These are phyloP conservation scores for Ambastaia sidthimunki DNA, from an alignment of 2,797 vertebrate genomes.

Conservation along the genomic window DNA sequence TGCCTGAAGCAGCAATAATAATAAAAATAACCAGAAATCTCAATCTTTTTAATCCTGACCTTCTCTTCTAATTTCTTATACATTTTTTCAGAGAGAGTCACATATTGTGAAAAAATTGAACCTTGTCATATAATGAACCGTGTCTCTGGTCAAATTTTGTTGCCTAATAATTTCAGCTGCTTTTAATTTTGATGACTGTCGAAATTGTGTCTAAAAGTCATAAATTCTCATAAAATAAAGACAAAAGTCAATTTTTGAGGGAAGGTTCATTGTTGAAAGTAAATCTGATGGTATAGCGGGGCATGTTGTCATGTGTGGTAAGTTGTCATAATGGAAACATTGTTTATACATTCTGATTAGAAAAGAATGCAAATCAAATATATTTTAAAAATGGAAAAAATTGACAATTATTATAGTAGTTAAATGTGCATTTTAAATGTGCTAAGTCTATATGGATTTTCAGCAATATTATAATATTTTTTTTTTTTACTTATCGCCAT, in stretches of 20 bases:
- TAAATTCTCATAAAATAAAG: conserved; percentile 20
- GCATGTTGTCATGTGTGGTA: background rate
- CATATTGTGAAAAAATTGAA: conserved; percentile 25
- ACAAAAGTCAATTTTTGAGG: background rate
- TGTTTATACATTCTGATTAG: background rate
- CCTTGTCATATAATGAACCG: conserved; percentile 5
- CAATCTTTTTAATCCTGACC: background rate
- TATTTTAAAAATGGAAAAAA: no score
- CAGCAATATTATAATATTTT: no score
- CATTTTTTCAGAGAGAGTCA: conserved; percentile 32
- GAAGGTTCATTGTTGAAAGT: background rate
- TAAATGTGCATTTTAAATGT: no score
- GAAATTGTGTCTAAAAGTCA: conserved; percentile 49
- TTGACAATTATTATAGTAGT: no score
- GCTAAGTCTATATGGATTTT: no score
- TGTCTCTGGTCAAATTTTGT: background rate
- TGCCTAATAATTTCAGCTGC: conserved; percentile 36
- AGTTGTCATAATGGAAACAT: background rate
- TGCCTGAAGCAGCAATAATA: conserved; percentile 38
- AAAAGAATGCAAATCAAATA: background rate
- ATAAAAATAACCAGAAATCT: conserved; percentile 17
- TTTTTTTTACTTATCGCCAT: no score
- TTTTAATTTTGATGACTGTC: conserved; percentile 30
- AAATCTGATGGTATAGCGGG: background rate
- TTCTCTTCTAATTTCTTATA: background rate